Evolutionary conservation across 2,888 invertebrate species (phyloP), one percentile per base, ranked within the genome.

Genomic region (Epistrophella euchroma): DNA sequence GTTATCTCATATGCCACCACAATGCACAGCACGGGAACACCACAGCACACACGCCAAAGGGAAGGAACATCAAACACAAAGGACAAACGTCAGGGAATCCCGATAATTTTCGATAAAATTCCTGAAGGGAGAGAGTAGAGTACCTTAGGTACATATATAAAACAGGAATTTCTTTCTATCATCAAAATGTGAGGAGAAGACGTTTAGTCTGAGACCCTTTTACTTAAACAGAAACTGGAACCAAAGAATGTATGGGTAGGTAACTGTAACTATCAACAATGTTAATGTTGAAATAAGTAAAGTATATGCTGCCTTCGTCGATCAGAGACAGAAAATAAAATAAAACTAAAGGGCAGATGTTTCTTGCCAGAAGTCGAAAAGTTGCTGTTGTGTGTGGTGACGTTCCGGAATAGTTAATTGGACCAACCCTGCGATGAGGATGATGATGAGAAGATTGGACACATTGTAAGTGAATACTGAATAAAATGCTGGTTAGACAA

Each of bases 351-450:
- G 85, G 81, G 77, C 85, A 86, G 85, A 86, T 86, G 85, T 71
- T 75, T 64, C 66, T 68, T 55, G 15, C 13, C 62, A 70, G 45
- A 81, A 86, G 84, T 85, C 84, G 80, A 84, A 84, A 84, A 84
- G 75, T 79, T 80, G 50, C 47, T 75, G 28, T 40, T 71, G 7
- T 81, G 73, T 45, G 62, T 68, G 77, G 72, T 73, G 85, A 70
- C 76, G 81, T 77, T 77, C 66, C 72, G 60, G 84, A 80, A 85
- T 81, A 60, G 68, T 81, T 86, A 86, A 77, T 85, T 85, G 80
- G 68, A 77, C 60, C 37, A 60, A 60, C 60, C 60, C 60, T 32
- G 32, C 37, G 32, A 35, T 28, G 47, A 45, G n/a, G 50, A 50
- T 68, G 47, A 45, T 11, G 50, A 50, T 68, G 47, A 75, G 75